Base-by-base conservation (phyloP, 2,113 vertebrate species). In the Pangasianodon gigas region DNA sequence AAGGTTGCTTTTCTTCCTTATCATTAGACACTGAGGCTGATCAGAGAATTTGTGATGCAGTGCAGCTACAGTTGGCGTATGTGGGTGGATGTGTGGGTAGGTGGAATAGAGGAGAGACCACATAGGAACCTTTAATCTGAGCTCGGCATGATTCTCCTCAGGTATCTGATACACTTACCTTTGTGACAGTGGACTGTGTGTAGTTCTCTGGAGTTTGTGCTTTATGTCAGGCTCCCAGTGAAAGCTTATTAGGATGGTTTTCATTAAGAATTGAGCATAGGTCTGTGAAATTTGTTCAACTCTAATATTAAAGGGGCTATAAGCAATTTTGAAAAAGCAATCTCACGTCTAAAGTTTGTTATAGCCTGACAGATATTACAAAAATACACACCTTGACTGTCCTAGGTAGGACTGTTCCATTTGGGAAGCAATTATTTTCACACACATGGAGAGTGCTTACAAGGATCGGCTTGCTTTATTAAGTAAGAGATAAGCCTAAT, bases 51-150 rank as follows among this genome's bases (percentile, higher is more conserved):
- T 46, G 77, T 74, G 32, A 80, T 67, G 19, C 58, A 54, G 14
- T 85, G 44, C 60, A 62, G 81, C 81, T 32, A 37, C 69, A 56
- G 46, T 32, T 79, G 71, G 37, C 2, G 80, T 87, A 29, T 80
- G 89, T 85, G 80, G 67, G 62, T 32, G 56, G 5, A 48, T 84
- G 84, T 65, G 90, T 88, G 58, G 90, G 85, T 62, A 24, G 77
- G 18, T 60, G 48, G 52, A 91, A 85, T 60, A 74, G 52, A 88
- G 82, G 65, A 90, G 56, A 67, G 74, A 32, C 46, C 54, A 41
- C 90, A 88, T 67, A 74, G 82, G 74, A 85, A 37, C 44, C 77
- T 91, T 88, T 86, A 75, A 90, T 83, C 54, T 88, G 26, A 81
- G 52, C 71, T 85, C n/a, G 19, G 51, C 9, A 29, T 71, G 41